Evolutionary conservation across 2,888 invertebrate genomes (phyloP).

Genomic region (Caenorhabditis sp.): DNA sequence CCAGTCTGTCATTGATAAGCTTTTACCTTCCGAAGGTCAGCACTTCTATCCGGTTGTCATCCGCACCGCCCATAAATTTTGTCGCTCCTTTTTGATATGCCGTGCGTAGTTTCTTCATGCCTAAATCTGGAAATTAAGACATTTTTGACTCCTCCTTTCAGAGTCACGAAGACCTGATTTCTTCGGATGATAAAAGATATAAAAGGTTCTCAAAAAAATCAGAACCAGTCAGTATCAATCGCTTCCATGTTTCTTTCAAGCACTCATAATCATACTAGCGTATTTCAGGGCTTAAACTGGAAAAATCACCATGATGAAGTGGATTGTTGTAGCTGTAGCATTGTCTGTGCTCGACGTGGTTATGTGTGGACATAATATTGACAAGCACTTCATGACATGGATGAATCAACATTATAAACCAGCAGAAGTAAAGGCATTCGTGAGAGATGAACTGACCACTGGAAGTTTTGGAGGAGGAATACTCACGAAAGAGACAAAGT

Average conservation of each 20-base stretch:
- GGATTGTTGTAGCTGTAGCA: constrained; percentile 43
- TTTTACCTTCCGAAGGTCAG: constrained; percentile 53
- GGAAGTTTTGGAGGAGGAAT: constrained; percentile 64
- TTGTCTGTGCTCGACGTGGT: constrained; percentile 2
- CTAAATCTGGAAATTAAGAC: constrained; percentile 23
- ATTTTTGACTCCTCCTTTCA: constrained; percentile 37
- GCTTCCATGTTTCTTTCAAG: background rate
- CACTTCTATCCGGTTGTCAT: constrained; percentile 25
- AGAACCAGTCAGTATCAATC: constrained; percentile 17
- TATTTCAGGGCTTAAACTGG: constrained; percentile 35
- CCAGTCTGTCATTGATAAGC: constrained; percentile 50
- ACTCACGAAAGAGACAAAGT: constrained; percentile 20
- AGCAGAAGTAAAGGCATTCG: constrained; percentile 34
- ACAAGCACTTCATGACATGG: constrained; percentile 56
- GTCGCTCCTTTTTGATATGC: constrained; percentile 24
- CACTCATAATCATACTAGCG: background rate
- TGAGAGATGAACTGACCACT: constrained; percentile 43
- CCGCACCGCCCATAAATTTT: constrained; percentile 54
- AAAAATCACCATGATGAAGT: constrained; percentile 21
- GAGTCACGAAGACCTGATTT: constrained; percentile 18
- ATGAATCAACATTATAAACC: constrained; percentile 46
- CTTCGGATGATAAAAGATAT: constrained; percentile 3
- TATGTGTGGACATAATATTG: constrained; percentile 27
- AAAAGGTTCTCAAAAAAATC: constrained; percentile 20
- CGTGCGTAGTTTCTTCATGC: background rate